These are phyloP conservation scores for Anomalospiza imberbis DNA, from an alignment of 2,797 vertebrate genomes.

Conservation along the genomic window DNA sequence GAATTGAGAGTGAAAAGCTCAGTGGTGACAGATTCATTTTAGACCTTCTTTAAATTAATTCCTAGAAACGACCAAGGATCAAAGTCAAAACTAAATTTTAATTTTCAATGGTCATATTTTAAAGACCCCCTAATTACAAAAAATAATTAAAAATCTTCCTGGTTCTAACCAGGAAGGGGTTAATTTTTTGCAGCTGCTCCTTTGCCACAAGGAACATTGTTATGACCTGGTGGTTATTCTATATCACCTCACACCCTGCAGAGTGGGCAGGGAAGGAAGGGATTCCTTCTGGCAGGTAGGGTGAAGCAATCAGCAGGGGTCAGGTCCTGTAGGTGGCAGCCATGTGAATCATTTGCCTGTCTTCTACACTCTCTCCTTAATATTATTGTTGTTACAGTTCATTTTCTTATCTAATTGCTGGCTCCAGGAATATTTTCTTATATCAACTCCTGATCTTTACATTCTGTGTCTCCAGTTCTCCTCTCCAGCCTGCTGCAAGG, in stretches of 20 bases:
- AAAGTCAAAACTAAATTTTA: not conserved
- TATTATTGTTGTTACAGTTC: not conserved
- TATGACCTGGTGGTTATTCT: not conserved
- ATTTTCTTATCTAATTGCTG: not conserved
- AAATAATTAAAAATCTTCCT: not conserved
- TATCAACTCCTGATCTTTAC: not conserved
- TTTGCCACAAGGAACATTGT: not conserved
- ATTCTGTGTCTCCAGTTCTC: not conserved
- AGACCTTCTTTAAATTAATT: not conserved
- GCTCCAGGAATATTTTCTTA: not conserved
- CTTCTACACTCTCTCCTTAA: fast-evolving
- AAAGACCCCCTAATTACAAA: not conserved
- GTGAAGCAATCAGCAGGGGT: fast-evolving
- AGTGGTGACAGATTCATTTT: not conserved
- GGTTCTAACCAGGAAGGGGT: not conserved
- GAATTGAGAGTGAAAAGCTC: not conserved
- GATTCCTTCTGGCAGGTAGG: not conserved
- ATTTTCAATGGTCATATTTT: not conserved
- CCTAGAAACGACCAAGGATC: not conserved
- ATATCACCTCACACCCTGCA: not conserved
- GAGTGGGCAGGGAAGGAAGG: not conserved
- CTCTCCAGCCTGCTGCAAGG: not conserved
- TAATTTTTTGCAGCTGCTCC: not conserved
- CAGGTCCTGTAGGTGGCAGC: no score
- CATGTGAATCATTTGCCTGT: not conserved